Evolutionary conservation across 1,140 invertebrate genomes (phyloP).

Genomic region (Drosophila mauritiana): DNA sequence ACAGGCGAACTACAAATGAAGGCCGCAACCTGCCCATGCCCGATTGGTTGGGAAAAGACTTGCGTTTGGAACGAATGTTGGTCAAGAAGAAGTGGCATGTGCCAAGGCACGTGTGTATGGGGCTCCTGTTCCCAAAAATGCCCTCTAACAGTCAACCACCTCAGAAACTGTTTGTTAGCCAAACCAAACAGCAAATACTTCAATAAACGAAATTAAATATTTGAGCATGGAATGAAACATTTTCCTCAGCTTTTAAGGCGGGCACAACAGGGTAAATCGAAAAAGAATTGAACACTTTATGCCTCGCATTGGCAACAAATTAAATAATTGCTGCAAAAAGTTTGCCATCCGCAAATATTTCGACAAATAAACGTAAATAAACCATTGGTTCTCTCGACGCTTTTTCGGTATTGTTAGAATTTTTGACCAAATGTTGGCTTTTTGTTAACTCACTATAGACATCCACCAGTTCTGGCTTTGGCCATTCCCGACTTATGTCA

Average conservation of each 20-base stretch:
- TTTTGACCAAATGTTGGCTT: constrained; percentile 5
- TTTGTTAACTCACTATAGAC: constrained; percentile 1
- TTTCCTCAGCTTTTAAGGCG: constrained; percentile 8
- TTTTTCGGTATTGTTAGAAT: constrained; percentile 9
- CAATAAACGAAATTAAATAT: constrained; percentile 81
- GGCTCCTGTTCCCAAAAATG: constrained; percentile 2
- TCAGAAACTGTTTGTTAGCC: constrained; percentile 46
- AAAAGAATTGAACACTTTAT: constrained; percentile 47
- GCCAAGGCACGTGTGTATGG: constrained; percentile 41
- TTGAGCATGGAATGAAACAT: constrained; percentile 68
- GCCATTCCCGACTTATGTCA: not conserved
- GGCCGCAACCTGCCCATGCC: constrained; percentile 34
- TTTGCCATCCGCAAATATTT: constrained; percentile 34
- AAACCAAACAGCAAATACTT: constrained; percentile 73
- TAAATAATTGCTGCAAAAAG: constrained; percentile 56
- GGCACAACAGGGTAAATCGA: constrained; percentile 3
- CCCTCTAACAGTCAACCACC: constrained; percentile 2
- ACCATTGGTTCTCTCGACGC: constrained; percentile 7
- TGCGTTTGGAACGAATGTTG: constrained; percentile 41
- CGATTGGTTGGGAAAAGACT: constrained; percentile 28
- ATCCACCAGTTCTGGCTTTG: not conserved
- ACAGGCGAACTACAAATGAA: constrained; percentile 25
- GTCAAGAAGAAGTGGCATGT: constrained; percentile 58
- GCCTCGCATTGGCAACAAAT: constrained; percentile 52
- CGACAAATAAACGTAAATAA: constrained; percentile 12